phyloP scores from a whole-genome alignment of 1,140 invertebrate genomes.

The Drosophila setifemur region DNA sequence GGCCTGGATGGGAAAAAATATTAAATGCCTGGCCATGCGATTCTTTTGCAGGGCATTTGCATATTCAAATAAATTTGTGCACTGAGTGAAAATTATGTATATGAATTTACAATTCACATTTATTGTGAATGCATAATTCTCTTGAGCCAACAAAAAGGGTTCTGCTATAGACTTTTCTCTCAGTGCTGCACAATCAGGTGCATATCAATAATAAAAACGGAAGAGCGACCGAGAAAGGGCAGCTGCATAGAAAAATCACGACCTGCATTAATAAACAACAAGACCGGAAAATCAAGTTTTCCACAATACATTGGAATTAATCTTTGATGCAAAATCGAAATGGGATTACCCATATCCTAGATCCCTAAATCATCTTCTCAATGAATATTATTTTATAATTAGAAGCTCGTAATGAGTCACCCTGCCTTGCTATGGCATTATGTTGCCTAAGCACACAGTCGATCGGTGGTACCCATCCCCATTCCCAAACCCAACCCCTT shows the following conservation, averaged over 20 bases:
- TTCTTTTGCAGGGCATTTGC: slow-evolving; percentile 53
- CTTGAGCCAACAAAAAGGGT: neutral
- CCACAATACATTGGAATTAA: too few species aligned
- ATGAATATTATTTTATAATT: too few species aligned
- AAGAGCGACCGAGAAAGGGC: neutral
- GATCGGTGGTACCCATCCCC: neutral
- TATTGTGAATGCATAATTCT: neutral
- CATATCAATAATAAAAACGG: slow-evolving; percentile 30
- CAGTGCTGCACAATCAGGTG: neutral
- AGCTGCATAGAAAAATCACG: slow-evolving; percentile 45
- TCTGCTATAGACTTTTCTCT: too few species aligned
- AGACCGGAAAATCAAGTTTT: neutral
- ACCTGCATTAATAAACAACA: slow-evolving; percentile 42
- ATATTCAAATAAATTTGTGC: slow-evolving; percentile 72
- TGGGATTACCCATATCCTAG: too few species aligned
- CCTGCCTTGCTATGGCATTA: too few species aligned
- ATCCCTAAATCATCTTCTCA: too few species aligned
- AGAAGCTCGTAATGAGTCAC: too few species aligned
- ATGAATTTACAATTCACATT: neutral
- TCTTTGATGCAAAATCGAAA: too few species aligned
- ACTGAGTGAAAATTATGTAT: neutral
- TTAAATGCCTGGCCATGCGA: slow-evolving; percentile 35
- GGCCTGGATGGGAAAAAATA: slow-evolving; percentile 29
- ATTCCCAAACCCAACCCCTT: neutral
- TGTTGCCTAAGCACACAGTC: too few species aligned